Evolutionary conservation across 92 coral and sea anemone genomes (phyloP).

Genomic region (Heliopora coerulea): DNA sequence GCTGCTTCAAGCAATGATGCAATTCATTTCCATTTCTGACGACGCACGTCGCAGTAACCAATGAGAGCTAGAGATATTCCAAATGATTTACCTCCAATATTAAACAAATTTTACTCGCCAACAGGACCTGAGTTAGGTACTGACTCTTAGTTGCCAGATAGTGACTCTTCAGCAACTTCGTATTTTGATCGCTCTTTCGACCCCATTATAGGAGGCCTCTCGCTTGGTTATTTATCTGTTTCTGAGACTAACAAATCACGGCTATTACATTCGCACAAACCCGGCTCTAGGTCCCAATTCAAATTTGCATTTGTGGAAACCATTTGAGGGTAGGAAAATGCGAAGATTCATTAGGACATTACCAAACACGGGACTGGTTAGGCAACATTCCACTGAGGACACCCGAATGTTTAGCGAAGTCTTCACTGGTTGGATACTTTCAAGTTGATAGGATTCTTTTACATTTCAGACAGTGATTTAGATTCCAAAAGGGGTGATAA

Average conservation of each 20-base stretch:
- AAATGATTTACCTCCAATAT: neutral
- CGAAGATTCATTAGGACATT: neutral
- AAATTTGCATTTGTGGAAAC: constrained; percentile 7
- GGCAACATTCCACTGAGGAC: constrained; percentile 4
- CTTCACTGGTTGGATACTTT: constrained; percentile 9
- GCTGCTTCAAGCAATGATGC: too few relatives aligned
- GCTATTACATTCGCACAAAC: neutral
- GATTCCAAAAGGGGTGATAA: neutral
- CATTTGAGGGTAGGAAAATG: neutral
- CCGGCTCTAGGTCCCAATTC: neutral
- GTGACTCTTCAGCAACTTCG: neutral
- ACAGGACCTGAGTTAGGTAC: neutral
- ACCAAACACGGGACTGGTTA: constrained; percentile 17
- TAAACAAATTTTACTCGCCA: neutral
- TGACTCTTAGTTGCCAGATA: too few relatives aligned
- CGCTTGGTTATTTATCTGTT: neutral
- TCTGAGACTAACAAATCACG: constrained; percentile 12
- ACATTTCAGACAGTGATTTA: constrained; percentile 17
- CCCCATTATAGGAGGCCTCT: neutral
- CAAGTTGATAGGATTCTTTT: constrained; percentile 17
- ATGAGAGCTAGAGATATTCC: neutral
- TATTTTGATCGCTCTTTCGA: constrained; percentile 6
- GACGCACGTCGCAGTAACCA: neutral
- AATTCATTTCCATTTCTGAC: neutral
- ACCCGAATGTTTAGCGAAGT: constrained; percentile 40